Evolutionary conservation across 2,797 vertebrate species (phyloP), one percentile per base, ranked within the genome.

Genomic region (Poeciliopsis paucimaculata): DNA sequence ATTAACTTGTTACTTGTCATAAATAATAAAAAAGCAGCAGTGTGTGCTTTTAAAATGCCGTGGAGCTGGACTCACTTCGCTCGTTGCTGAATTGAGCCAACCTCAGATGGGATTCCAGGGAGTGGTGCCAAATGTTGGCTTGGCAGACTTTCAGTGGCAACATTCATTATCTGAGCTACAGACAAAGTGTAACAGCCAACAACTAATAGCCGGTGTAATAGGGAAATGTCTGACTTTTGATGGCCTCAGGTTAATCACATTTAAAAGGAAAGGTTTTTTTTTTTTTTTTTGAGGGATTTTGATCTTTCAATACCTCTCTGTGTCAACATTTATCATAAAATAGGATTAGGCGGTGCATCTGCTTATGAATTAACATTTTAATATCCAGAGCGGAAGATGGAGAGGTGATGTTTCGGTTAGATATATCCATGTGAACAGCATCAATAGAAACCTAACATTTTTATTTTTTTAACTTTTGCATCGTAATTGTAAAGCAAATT

Each of bases 51-150:
- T 74, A 71, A 70, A 41, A 72, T 12, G 1, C 23, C 80, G 55
- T 82, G 66, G 83, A 64, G 57, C 34, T 28, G 41, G 71, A 70
- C 60, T 86, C 47, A 34, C 47, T 88, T 80, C 5, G 57, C 28
- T 76, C 39, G 15, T 64, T 45, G 66, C 51, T 77, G 57, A 84
- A 77, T 75, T 68, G 77, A 76, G 60, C 36, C 47, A 74, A 62
- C 66, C 73, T 85, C 79, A 80, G 80, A 83, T 75, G 31, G 57
- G 73, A 83, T 73, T 26, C 47, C 62, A 82, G 60, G 53, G 88
- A 86, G 88, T 78, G 72, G 72, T 36, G 82, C 81, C 87, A 87
- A 84, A 81, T 83, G 82, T 77, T 81, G 76, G 75, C 76, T 82
- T 87, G 82, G 80, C 81, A 81, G 72, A 20, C 31, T 62, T 80